A percentile compares a stretch with the other conserved stretches of the same genome.
Conservation (phyloP, 2,113 vertebrate genomes). For the Pseudopipra pipra region DNA sequence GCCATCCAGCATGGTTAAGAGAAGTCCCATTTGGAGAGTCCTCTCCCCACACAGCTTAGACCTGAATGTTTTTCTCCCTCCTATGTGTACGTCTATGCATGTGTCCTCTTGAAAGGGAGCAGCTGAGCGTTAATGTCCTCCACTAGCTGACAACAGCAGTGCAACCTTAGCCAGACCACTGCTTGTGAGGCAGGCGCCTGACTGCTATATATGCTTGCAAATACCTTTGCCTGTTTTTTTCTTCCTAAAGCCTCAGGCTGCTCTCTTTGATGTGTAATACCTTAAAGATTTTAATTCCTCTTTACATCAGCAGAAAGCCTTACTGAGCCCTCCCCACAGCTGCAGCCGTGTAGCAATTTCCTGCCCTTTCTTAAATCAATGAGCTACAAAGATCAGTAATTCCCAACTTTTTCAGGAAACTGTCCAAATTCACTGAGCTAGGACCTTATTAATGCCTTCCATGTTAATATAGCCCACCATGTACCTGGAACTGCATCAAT, state of each 20-base stretch:
- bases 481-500: slow-evolving; percentile 37
- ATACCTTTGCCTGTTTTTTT: slow-evolving; percentile 23
- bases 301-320: slow-evolving; percentile 60
- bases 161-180: slow-evolving; percentile 39
- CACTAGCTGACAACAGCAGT: not conserved
- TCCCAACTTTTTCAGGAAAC: slow-evolving; percentile 54
- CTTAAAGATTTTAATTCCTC: slow-evolving; percentile 68
- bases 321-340: slow-evolving; percentile 51
- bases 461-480: slow-evolving; percentile 31
- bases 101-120: not conserved
- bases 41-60: not conserved
- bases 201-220: slow-evolving; percentile 15
- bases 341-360: slow-evolving; percentile 57
- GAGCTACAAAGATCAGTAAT: slow-evolving; percentile 62
- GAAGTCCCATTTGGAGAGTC: not conserved
- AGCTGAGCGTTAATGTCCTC: not conserved
- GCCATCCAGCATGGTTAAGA: not conserved
- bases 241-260: slow-evolving; percentile 45
- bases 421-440: slow-evolving; percentile 37
- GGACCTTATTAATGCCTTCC: slow-evolving; percentile 48
- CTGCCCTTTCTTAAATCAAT: slow-evolving; percentile 62
- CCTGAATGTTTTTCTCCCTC: not conserved
- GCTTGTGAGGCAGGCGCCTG: slow-evolving; percentile 31
- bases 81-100: not conserved
- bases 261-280: slow-evolving; percentile 67